phyloP scores from a whole-genome alignment of 2,888 invertebrate genomes.

The Ennomos erosarius region DNA sequence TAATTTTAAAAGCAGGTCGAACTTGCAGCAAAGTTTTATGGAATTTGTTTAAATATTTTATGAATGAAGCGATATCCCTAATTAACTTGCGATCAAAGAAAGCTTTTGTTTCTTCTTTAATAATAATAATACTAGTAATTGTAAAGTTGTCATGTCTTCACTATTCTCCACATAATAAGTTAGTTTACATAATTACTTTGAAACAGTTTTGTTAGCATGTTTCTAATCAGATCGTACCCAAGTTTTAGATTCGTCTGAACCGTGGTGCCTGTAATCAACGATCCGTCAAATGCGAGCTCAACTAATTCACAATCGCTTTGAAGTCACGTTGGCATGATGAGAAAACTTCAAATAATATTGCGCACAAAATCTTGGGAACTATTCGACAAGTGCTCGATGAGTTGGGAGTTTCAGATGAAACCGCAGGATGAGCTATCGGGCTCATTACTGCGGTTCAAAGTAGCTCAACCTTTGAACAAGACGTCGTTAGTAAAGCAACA shows the following conservation, averaged over 20 bases:
- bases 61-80: not conserved
- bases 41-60: not conserved
- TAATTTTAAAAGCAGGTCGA: slow-evolving; percentile 17
- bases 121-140: too few relatives aligned
- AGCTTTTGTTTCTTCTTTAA: too few relatives aligned
- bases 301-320: slow-evolving; percentile 43
- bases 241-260: slow-evolving; percentile 4
- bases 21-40: slow-evolving; percentile 8
- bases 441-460: slow-evolving; percentile 49
- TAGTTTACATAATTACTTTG: too few relatives aligned
- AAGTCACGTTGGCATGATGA: slow-evolving; percentile 42
- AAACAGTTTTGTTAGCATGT: too few relatives aligned
- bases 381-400: slow-evolving; percentile 51
- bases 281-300: slow-evolving; percentile 19
- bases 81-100: too few relatives aligned
- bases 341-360: slow-evolving; percentile 46
- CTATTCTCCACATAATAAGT: too few relatives aligned
- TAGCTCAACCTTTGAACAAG: slow-evolving; percentile 45
- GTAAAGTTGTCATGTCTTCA: too few relatives aligned
- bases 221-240: slow-evolving; percentile 8
- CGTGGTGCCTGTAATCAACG: slow-evolving; percentile 16
- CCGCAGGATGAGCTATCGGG: slow-evolving; percentile 45
- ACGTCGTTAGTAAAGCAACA: slow-evolving; percentile 26
- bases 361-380: slow-evolving; percentile 49
- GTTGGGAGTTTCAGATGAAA: slow-evolving; percentile 51